These are phyloP conservation scores for Berghia stephanieae DNA, from an alignment of 1,140 invertebrate genomes.

Conservation along the genomic window DNA sequence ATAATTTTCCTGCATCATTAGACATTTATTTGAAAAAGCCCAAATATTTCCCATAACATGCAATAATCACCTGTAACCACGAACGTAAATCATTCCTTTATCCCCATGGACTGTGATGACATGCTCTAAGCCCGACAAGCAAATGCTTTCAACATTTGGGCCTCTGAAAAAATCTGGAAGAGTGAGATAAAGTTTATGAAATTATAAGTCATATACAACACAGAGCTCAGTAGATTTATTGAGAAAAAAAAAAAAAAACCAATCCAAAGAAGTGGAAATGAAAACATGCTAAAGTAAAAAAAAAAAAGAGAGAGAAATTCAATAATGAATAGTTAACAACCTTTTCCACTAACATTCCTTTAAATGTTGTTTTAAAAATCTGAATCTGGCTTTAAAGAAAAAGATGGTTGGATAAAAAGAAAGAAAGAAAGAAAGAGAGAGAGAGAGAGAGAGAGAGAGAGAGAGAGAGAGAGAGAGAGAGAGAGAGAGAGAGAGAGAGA, in stretches of 20 bases:
- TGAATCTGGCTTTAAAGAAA: no score
- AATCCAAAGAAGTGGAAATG: neutral
- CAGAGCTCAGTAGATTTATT: neutral
- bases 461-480: conserved; percentile 3
- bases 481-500: neutral
- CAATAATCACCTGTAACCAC: conserved; percentile 80
- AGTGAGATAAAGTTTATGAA: conserved; percentile 27
- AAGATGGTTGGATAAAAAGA: neutral
- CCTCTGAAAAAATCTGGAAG: conserved; percentile 90
- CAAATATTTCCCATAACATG: neutral
- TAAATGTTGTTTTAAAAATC: neutral
- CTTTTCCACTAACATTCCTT: neutral
- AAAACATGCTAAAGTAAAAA: neutral
- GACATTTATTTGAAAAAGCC: neutral
- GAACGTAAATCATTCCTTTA: conserved; percentile 81
- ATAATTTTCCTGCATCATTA: no score
- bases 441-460: conserved; percentile 2
- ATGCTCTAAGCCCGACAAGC: conserved; percentile 92
- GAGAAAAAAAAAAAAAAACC: no score
- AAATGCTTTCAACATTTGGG: conserved; percentile 79
- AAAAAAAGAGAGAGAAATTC: no score
- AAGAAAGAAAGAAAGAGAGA: neutral
- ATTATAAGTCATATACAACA: no score
- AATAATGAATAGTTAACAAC: no score
- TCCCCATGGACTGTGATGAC: conserved; percentile 87